Base-by-base conservation (phyloP, 2,888 invertebrate species). In the Rambutsinella grinnellia region DNA sequence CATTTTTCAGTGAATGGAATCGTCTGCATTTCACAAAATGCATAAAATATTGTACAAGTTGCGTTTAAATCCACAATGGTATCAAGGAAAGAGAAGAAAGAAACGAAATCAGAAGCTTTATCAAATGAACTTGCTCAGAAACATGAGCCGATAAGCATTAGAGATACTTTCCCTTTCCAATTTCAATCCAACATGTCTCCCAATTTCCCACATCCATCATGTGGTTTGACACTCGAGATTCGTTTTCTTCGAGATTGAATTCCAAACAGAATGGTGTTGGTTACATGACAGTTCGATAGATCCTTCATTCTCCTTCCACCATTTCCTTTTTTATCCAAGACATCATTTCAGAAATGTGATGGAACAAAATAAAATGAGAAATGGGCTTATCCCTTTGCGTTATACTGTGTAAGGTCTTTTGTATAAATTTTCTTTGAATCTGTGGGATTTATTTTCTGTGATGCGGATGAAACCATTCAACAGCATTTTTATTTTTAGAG, bases 161-260 rank as follows among this genome's bases (percentile, higher is more conserved):
- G 13, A 44, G 8, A 13, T 44, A 24, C 21, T 54, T 53, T 36
- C 21, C 21, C 49, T 56, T 26, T 60, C 47, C 49, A 51, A 65
- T 13, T 47, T 47, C 53, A 23, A 28, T 36, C 10, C 54, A 15
- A 27, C 62, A 23, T 61, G 61, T 68, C 68, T 51, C 68, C 28
- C 54, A 60, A 10, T 61, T 69, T 61, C 36, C 61, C 53, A 26
- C 61, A 70, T 70, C 70, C 26, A 70, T 70, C 70, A 70, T 62
- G 36, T 56, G 62, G 46, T 56, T 54, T 62, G 70, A 70, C 70
- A 70, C 70, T 70, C 62, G 28, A 49, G 53, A 46, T 49, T n/a
- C 13, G n/a, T 62, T n/a, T n/a, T 36, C 36, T 36, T 36, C 36
- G n/a, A n/a, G n/a, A n/a, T 13, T 36, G 36, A 36, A 36, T 36